Evolutionary conservation across 2,797 vertebrate species (phyloP).

Genomic region (Cossypha caffra): DNA sequence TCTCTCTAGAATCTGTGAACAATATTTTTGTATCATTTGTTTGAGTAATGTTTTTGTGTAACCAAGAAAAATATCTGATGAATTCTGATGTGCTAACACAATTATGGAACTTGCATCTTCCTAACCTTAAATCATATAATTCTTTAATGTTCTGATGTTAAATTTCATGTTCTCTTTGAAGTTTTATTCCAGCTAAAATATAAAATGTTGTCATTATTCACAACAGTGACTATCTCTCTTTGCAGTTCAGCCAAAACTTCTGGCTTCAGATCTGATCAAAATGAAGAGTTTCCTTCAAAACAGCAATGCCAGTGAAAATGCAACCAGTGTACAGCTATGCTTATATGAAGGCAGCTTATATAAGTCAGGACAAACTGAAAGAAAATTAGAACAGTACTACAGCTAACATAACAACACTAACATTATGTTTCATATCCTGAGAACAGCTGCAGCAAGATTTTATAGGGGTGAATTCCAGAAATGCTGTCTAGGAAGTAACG

Average conservation of each 20-base stretch:
- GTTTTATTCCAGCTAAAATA: background rate
- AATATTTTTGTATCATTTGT: background rate
- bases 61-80: background rate
- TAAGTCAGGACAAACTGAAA: background rate
- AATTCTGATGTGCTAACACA: background rate
- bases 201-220: background rate
- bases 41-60: background rate
- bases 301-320: background rate
- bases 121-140: background rate
- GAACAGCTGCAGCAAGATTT: background rate
- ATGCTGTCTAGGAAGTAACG: background rate
- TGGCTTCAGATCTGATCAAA: background rate
- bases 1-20: background rate
- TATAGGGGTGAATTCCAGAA: background rate
- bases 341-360: background rate
- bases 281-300: background rate
- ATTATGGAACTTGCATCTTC: background rate
- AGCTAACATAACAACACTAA: background rate
- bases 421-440: fast-evolving
- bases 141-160: background rate
- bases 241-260: background rate
- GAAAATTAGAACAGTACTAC: background rate
- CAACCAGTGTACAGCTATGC: background rate
- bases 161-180: background rate
- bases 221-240: background rate